A percentile compares a stretch with the other conserved stretches of the same genome.
These are phyloP conservation scores for Nibea albiflora DNA, from an alignment of 2,113 vertebrate genomes.

Conservation along the genomic window DNA sequence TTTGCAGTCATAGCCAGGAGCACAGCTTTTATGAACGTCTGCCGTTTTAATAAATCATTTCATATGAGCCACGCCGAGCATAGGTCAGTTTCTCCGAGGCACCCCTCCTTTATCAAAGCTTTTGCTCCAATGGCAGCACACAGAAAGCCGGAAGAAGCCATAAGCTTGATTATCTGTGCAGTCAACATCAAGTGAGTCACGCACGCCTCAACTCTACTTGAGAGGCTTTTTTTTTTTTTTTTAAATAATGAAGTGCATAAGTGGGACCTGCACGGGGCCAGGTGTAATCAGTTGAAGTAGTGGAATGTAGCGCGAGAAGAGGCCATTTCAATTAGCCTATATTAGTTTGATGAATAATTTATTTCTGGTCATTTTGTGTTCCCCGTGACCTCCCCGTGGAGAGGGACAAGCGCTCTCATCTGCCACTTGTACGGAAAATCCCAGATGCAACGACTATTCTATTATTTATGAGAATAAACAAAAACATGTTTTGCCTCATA, in stretches of 20 bases:
- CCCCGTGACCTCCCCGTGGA: background rate
- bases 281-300: background rate
- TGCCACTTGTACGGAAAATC: background rate
- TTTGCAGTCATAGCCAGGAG: background rate
- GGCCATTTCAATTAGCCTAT: too few relatives aligned
- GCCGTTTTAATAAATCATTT: background rate
- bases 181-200: background rate
- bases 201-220: background rate
- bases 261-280: background rate
- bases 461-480: background rate
- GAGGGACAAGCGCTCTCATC: background rate
- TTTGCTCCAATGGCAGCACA: background rate
- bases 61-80: background rate
- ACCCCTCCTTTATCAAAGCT: background rate
- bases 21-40: background rate
- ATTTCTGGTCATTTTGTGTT: background rate
- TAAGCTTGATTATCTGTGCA: background rate
- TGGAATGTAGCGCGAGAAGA: background rate
- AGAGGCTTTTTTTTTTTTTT: background rate
- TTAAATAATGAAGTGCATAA: background rate
- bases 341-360: background rate
- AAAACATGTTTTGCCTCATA: background rate
- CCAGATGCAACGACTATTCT: background rate
- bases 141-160: background rate
- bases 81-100: too few relatives aligned